Evolutionary conservation across 2,888 invertebrate genomes (phyloP), one percentile per base, ranked within the genome.

Genomic region (Andrena flavipes): DNA sequence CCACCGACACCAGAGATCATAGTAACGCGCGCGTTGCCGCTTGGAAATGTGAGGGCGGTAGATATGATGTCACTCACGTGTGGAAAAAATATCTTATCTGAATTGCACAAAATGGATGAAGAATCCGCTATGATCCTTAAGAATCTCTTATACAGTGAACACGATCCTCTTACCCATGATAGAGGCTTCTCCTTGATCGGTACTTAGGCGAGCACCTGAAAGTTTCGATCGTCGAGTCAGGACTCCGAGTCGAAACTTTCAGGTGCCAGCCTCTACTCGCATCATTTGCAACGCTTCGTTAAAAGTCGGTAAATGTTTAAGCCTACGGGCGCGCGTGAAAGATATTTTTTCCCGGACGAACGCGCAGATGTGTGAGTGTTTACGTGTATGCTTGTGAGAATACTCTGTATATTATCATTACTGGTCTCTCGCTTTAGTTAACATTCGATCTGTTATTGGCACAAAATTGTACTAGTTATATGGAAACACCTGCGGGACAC

Each of bases 401-500:
- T 81, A 86, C 63, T 76, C 48, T 48, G 72, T 76, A 76, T 62
- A 80, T 80, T 83, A 86, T 71, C 68, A 75, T 88, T 71, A 84
- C 71, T 74, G 72, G 70, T 85, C 77, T 83, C 76, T 60, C 75
- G 70, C 80, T 84, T 84, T 77, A 81, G 68, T 88, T 82, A 87
- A 86, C 82, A 88, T 82, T 84, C 80, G 78, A 84, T 91, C 83
- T 87, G 86, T 86, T 92, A 93, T 93, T 93, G 93, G 93, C 93
- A 93, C 93, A 92, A 90, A 87, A 88, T 93, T 93, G 93, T 93
- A 93, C 93, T 93, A 90, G 86, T 85, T 89, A 91, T 90, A 87
- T 89, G 84, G 84, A 89, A 89, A 90, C 85, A 90, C 85, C 84
- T 90, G 86, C 78, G 80, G 68, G 68, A 82, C 81, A 72, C 35